Conservation (phyloP, 1,140 invertebrate genomes). For the Bursaphelenchus mucronatus region DNA sequence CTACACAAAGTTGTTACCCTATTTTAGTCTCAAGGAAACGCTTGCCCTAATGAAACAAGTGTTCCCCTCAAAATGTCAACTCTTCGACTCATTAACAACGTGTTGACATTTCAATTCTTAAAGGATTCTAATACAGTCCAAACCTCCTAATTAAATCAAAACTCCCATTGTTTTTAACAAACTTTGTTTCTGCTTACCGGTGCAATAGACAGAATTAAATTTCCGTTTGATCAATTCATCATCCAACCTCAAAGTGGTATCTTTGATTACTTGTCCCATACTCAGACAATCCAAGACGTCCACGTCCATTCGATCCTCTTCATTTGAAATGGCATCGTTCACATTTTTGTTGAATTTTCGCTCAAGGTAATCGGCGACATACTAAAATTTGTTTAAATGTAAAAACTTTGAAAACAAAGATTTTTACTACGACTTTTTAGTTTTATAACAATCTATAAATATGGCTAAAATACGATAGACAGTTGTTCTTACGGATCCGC, state of each 20-base stretch:
- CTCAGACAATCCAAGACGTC: conserved; percentile 5
- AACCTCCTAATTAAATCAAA: too few species aligned
- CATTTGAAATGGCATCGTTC: conserved; percentile 6
- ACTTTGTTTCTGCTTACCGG: conserved; percentile 12
- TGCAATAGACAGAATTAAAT: not conserved
- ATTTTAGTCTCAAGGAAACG: too few species aligned
- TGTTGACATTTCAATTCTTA: too few species aligned
- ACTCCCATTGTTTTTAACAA: not conserved
- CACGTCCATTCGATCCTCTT: conserved; percentile 18
- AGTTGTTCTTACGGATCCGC: conserved; percentile 22
- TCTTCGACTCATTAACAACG: too few species aligned
- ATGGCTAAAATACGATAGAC: too few species aligned
- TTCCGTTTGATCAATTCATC: not conserved
- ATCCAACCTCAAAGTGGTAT: conserved; percentile 4
- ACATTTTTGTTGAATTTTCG: conserved; percentile 31
- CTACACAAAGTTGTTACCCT: too few species aligned
- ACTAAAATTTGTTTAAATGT: conserved; percentile 21
- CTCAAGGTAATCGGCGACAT: conserved; percentile 25
- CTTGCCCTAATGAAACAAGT: too few species aligned
- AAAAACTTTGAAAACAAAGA: not conserved
- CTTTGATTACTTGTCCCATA: conserved; percentile 19
- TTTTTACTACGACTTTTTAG: not conserved
- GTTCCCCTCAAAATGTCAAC: too few species aligned
- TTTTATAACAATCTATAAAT: not conserved
- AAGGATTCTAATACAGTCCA: too few species aligned